Conservation (phyloP, 2,888 invertebrate species). For the Pandemis cinnamomeana region DNA sequence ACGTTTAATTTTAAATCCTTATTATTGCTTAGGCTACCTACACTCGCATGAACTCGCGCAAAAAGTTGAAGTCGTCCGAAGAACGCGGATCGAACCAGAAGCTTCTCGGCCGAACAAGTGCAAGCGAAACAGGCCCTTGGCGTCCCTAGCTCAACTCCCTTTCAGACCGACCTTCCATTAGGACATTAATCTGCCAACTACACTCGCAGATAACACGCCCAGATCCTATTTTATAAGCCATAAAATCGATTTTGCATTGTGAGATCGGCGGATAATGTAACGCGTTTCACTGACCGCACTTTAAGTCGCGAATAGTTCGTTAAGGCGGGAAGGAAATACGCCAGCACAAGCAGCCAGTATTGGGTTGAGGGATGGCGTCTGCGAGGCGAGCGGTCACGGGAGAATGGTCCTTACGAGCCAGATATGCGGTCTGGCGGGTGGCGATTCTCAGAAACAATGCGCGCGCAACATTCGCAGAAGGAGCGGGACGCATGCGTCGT, state of each 20-base stretch:
- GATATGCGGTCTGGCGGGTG: constrained; percentile 73
- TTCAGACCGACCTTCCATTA: constrained; percentile 62
- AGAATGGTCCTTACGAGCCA: constrained; percentile 65
- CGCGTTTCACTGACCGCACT: constrained; percentile 49
- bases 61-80: constrained; percentile 78
- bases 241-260: constrained; percentile 68
- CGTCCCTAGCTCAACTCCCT: constrained; percentile 59
- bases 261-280: constrained; percentile 47
- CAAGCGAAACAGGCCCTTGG: constrained; percentile 69
- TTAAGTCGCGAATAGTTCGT: constrained; percentile 67
- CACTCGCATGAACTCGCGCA: constrained; percentile 74
- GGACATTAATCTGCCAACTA: constrained; percentile 66
- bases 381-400: constrained; percentile 55
- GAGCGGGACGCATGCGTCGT: constrained; percentile 69
- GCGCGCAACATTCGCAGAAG: constrained; percentile 75
- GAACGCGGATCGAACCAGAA: constrained; percentile 79
- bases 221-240: constrained; percentile 63
- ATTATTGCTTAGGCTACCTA: constrained; percentile 71
- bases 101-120: constrained; percentile 52
- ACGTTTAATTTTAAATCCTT: constrained; percentile 69
- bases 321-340: constrained; percentile 66
- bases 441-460: constrained; percentile 80
- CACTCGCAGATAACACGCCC: constrained; percentile 56
- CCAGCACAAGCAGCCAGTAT: constrained; percentile 47
- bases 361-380: constrained; percentile 72